These are phyloP conservation scores for Opisthograptis luteolata DNA, from an alignment of 2,888 invertebrate species.

Conservation along the genomic window DNA sequence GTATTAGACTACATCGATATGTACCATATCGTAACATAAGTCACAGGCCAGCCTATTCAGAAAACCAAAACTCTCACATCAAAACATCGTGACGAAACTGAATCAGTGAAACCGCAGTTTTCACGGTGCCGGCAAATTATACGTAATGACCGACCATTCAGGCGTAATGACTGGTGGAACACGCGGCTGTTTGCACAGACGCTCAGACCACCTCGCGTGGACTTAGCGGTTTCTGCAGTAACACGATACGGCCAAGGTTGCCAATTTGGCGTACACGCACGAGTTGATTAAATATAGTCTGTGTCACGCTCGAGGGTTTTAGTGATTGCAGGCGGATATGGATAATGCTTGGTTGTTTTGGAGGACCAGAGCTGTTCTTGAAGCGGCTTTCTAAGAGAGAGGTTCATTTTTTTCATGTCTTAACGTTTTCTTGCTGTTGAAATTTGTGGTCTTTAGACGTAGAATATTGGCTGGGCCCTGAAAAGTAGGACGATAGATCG, in stretches of 20 bases:
- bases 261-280: constrained; percentile 34
- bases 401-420: not conserved
- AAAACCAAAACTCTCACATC: not conserved
- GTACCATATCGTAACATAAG: too few relatives aligned
- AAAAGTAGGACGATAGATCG: too few relatives aligned
- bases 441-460: too few relatives aligned
- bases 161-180: constrained; percentile 21
- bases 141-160: constrained; percentile 19
- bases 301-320: constrained; percentile 27
- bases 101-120: constrained; percentile 23
- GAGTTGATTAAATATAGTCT: constrained; percentile 31
- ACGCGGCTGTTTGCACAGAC: constrained; percentile 20
- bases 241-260: constrained; percentile 34
- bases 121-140: constrained; percentile 25
- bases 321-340: constrained; percentile 22
- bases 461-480: too few relatives aligned
- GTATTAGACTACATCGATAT: too few relatives aligned
- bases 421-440: too few relatives aligned
- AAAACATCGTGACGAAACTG: constrained; percentile 17
- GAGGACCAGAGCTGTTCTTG: not conserved
- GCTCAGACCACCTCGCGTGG: constrained; percentile 10
- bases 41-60: not conserved
- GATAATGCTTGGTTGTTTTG: constrained; percentile 25
- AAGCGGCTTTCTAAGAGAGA: not conserved
- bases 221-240: constrained; percentile 21